Evolutionary conservation across 2,888 invertebrate species (phyloP).

Genomic region (Harpalus rufipes): DNA sequence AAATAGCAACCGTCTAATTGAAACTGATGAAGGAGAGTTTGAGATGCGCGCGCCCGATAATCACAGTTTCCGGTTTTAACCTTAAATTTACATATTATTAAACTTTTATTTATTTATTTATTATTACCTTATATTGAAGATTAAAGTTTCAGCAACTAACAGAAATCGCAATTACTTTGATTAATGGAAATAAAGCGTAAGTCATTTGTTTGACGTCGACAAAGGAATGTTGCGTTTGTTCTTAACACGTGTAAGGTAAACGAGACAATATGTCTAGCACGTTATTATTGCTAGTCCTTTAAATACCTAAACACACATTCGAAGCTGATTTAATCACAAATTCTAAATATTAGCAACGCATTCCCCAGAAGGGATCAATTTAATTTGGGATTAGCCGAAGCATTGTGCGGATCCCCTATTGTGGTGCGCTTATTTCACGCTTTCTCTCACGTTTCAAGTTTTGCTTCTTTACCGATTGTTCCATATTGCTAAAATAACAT

Average conservation of each 20-base stretch:
- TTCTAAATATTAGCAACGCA: slow-evolving; percentile 42
- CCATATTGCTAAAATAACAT: slow-evolving; percentile 43
- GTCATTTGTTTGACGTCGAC: not conserved
- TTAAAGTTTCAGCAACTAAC: too few relatives aligned
- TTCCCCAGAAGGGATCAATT: slow-evolving; percentile 53
- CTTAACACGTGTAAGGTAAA: slow-evolving; percentile 40
- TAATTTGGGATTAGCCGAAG: slow-evolving; percentile 53
- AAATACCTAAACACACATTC: slow-evolving; percentile 50
- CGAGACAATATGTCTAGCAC: slow-evolving; percentile 21
- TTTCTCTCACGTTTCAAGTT: slow-evolving; percentile 40
- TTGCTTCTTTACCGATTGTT: slow-evolving; percentile 25
- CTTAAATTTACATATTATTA: too few relatives aligned
- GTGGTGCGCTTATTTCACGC: slow-evolving; percentile 49
- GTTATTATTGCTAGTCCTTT: slow-evolving; percentile 44
- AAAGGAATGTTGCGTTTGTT: slow-evolving; percentile 1
- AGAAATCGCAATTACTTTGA: too few relatives aligned
- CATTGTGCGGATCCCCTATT: slow-evolving; percentile 53
- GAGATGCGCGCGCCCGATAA: too few relatives aligned
- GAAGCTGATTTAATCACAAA: slow-evolving; percentile 52
- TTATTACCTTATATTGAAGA: too few relatives aligned
- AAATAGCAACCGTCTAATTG: too few relatives aligned
- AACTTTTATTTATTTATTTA: too few relatives aligned
- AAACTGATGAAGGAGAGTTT: too few relatives aligned
- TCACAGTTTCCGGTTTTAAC: too few relatives aligned
- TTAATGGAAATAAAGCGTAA: not conserved